Conservation (phyloP, 2,888 invertebrate genomes). For the Augochlorella aurata region DNA sequence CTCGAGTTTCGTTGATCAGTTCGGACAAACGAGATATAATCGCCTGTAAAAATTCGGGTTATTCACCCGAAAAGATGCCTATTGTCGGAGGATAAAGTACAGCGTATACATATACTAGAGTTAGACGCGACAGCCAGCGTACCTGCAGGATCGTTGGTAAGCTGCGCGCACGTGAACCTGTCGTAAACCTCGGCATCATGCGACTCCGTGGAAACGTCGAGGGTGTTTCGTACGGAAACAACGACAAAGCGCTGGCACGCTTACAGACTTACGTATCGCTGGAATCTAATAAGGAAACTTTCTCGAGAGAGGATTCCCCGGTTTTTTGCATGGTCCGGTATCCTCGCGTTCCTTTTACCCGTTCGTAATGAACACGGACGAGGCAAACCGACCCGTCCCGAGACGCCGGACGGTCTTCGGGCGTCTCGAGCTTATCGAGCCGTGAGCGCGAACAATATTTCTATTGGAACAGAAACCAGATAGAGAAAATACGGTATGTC, state of each 20-base stretch:
- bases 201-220: conserved; percentile 30
- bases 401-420: background rate
- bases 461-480: conserved; percentile 37
- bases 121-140: background rate
- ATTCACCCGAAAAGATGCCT: no score
- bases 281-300: conserved; percentile 44
- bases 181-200: conserved; percentile 54
- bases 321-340: conserved; percentile 20
- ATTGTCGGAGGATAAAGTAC: no score
- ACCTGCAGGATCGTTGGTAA: conserved; percentile 29
- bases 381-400: background rate
- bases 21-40: no score
- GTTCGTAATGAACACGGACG: conserved; percentile 24
- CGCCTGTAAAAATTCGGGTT: no score
- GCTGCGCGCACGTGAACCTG: conserved; percentile 32
- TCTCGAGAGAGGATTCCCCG: conserved; percentile 36
- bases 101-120: no score
- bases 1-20: no score
- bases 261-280: conserved; percentile 51
- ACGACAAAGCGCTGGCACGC: conserved; percentile 63
- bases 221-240: conserved; percentile 61
- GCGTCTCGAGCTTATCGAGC: conserved; percentile 1
- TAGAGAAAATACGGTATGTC: conserved; percentile 29
- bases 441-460: conserved; percentile 24
- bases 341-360: background rate